phyloP scores from a whole-genome alignment of 2,113 vertebrate genomes.

The Myiozetetes cayanensis region DNA sequence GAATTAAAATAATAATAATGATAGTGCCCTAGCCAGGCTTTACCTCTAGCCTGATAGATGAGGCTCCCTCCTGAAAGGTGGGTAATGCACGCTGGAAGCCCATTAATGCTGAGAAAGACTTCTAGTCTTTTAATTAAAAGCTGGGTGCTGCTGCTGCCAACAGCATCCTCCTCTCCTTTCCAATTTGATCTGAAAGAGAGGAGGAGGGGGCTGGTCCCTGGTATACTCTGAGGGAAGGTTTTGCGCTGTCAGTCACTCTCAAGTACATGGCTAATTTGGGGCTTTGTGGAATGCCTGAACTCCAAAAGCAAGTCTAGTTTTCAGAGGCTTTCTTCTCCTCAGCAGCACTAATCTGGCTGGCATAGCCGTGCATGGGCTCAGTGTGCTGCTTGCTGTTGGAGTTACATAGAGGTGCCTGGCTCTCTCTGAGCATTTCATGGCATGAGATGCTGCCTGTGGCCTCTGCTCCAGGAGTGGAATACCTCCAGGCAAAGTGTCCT shows the following conservation, averaged over 20 bases:
- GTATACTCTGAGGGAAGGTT: not conserved
- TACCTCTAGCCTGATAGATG: not conserved
- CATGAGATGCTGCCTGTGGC: not conserved
- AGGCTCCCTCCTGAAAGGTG: not conserved
- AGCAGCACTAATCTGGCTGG: not conserved
- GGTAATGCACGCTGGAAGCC: not conserved
- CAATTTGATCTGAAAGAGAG: constrained; percentile 24
- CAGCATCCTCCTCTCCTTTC: constrained; percentile 39
- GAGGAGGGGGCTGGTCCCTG: not conserved
- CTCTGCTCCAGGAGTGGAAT: not conserved
- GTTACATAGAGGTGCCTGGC: rapidly evolving
- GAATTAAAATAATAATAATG: not conserved
- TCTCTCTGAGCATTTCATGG: not conserved
- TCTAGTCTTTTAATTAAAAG: constrained; percentile 43
- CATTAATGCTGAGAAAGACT: not conserved
- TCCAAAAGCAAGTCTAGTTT: not conserved
- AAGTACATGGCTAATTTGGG: not conserved
- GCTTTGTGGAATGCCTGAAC: not conserved
- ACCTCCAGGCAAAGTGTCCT: not conserved
- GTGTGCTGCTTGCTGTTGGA: not conserved
- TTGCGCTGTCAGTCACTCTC: constrained; percentile 3
- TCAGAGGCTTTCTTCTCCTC: not conserved
- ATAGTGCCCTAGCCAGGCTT: not conserved
- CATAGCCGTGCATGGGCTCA: not conserved
- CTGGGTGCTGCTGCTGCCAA: constrained; percentile 4